Evolutionary conservation across 2,888 invertebrate genomes (phyloP).

Genomic region (Drosophila atroscutellata): DNA sequence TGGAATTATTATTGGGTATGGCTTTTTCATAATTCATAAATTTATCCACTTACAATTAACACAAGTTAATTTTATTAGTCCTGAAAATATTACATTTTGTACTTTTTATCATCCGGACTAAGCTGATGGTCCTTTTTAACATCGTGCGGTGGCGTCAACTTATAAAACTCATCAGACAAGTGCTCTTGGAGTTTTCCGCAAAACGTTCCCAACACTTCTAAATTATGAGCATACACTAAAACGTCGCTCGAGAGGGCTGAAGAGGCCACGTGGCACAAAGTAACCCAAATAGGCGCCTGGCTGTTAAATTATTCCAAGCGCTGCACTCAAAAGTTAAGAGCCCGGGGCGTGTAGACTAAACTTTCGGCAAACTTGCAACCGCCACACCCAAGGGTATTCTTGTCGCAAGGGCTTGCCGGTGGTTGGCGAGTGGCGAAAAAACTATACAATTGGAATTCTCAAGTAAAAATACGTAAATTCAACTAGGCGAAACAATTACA

Average conservation of each 20-base stretch:
- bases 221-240: constrained; percentile 62
- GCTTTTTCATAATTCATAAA: not conserved
- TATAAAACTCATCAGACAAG: constrained; percentile 70
- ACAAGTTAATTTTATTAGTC: constrained; percentile 27
- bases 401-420: not conserved
- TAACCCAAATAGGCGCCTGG: constrained; percentile 38
- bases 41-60: constrained; percentile 4
- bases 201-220: constrained; percentile 67
- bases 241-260: constrained; percentile 41
- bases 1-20: not conserved
- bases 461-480: constrained; percentile 20
- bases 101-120: not conserved
- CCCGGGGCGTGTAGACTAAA: constrained; percentile 33
- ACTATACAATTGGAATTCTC: constrained; percentile 17
- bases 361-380: constrained; percentile 46
- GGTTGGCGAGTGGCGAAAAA: constrained; percentile 1
- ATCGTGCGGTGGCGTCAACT: constrained; percentile 26
- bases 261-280: constrained; percentile 38
- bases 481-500: constrained; percentile 41
- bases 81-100: constrained; percentile 16
- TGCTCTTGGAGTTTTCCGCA: constrained; percentile 60
- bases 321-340: constrained; percentile 55
- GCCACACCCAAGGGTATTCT: constrained; percentile 18
- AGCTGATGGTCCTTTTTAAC: constrained; percentile 2
- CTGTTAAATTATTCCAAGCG: constrained; percentile 65